Base-by-base conservation (phyloP, 2,797 vertebrate genomes). In the Octomys mimax region DNA sequence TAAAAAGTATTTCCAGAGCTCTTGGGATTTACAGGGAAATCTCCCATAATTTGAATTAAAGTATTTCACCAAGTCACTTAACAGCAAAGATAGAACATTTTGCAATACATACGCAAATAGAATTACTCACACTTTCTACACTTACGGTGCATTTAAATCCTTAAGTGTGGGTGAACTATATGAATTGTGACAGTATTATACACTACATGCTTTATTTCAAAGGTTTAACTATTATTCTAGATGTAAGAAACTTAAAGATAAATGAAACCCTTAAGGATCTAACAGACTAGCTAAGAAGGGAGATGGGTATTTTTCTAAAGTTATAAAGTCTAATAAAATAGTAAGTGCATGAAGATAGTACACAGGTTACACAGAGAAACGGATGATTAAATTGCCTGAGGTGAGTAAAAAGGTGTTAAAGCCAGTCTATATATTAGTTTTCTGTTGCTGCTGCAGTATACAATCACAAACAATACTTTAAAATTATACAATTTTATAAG, bases 251-350 rank as follows among this genome's bases (percentile, higher is more conserved):
- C 52, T 57, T 46, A 78, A 92, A 85, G 54, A 92, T 82, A 79
- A 96, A 94, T 78, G n/a, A 61, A 31, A 93, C 4, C 8, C 82
- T 66, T 6, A 4, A 62, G 54, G 39, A 90, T 83, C 39, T 85
- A 36, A 85, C 11, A 85, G 31, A 84, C 6, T 59, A 70, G 8
- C 73, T 78, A 93, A 59, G 31, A 84, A 84, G 52, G 42, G 49
- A 89, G 24, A 78, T 59, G 3, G 33, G 4, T 8, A 87, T 62
- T 93, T 82, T 89, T 1, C 24, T 68, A 46, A 88, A 88, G n/a
- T 82, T 66, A 92, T 57, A 88, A 95, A 73, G 22, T 92, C n/a
- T 81, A 96, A 78, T 87, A 78, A 95, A 88, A 87, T 86, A 89
- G 61, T 75, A 75, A 81, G 28, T 68, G 5, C 21, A 73, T 73